These are phyloP conservation scores for Taeniopygia guttata DNA, from an alignment of 2,797 vertebrate genomes.

Conservation along the genomic window DNA sequence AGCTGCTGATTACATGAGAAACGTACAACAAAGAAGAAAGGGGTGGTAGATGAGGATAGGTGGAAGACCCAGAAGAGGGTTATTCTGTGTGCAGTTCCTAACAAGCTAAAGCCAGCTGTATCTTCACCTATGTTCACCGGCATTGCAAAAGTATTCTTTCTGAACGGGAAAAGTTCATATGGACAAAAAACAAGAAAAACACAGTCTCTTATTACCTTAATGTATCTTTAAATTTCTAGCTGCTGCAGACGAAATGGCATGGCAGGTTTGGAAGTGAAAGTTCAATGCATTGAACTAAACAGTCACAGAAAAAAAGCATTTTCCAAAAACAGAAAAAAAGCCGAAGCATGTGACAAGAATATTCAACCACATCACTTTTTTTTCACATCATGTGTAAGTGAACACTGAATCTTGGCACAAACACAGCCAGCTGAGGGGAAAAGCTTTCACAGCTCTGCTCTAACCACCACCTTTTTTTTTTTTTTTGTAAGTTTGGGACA, in stretches of 20 bases:
- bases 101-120: neutral
- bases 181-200: neutral
- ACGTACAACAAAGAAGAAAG: neutral
- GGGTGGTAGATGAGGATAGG: neutral
- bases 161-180: neutral
- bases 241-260: neutral
- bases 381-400: neutral
- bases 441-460: neutral
- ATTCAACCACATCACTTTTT: neutral
- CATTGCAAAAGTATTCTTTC: neutral
- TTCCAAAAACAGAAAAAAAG: neutral
- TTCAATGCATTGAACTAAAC: neutral
- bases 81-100: neutral
- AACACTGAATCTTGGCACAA: neutral
- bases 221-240: neutral
- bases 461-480: neutral
- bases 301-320: neutral
- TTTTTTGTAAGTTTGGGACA: neutral
- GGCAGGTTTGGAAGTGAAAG: neutral
- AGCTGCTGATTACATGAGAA: neutral
- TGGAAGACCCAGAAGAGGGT: neutral
- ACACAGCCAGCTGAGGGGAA: neutral
- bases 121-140: neutral
- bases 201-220: neutral
- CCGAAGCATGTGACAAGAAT: neutral